Evolutionary conservation across 2,797 vertebrate species (phyloP).

Genomic region (Pachyuromys duprasi): DNA sequence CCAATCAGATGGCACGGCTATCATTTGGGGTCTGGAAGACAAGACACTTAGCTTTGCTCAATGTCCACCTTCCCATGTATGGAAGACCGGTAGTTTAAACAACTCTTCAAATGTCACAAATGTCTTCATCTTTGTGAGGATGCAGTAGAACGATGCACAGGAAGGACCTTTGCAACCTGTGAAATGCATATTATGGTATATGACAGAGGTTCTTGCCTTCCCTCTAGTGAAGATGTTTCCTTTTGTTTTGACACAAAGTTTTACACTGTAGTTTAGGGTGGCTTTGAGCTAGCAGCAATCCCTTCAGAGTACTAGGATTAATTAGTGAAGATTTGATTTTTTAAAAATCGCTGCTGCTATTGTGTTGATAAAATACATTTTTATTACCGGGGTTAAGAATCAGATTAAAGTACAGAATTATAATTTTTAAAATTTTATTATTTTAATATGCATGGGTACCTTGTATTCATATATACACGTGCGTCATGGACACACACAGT

Average conservation of each 20-base stretch:
- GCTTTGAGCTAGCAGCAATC: background rate
- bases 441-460: background rate
- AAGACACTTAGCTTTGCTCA: constrained; percentile 26
- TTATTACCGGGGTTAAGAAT: background rate
- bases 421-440: background rate
- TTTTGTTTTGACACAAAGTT: background rate
- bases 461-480: background rate
- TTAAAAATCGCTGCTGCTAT: background rate
- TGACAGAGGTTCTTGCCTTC: background rate
- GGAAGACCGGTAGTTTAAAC: background rate
- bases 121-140: background rate
- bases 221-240: constrained; percentile 4
- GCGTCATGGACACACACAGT: too few relatives aligned
- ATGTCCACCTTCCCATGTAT: background rate
- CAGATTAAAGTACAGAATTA: background rate
- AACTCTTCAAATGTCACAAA: background rate
- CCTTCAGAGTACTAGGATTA: background rate
- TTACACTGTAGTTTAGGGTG: background rate
- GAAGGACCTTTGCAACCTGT: background rate
- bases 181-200: background rate
- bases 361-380: constrained; percentile 22
- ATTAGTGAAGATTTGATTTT: background rate
- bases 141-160: background rate
- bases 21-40: background rate
- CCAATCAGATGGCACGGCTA: constrained; percentile 39